Evolutionary conservation across 2,797 vertebrate species (phyloP).

Genomic region (Anisognathus igniventris): DNA sequence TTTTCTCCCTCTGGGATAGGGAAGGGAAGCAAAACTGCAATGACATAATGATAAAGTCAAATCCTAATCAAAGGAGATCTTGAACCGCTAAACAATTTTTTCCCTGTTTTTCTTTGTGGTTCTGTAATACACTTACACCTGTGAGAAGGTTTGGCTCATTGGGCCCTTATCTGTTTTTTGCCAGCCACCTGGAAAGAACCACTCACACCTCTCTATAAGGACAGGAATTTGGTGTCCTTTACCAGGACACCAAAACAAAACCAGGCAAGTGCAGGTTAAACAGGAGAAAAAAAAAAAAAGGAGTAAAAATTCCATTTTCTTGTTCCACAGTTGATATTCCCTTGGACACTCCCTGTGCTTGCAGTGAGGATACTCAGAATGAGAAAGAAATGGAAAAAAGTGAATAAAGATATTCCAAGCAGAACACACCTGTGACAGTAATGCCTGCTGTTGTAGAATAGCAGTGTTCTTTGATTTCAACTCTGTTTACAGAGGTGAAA

Average conservation of each 20-base stretch:
- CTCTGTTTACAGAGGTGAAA: background rate
- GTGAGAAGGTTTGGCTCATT: background rate
- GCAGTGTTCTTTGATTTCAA: background rate
- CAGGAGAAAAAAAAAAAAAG: fast-evolving
- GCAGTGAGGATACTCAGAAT: background rate
- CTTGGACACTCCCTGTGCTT: background rate
- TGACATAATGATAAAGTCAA: background rate
- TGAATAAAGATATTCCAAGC: no score
- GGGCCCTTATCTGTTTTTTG: background rate
- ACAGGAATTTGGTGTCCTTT: background rate
- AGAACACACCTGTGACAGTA: no score
- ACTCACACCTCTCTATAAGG: background rate
- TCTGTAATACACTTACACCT: background rate
- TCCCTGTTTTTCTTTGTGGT: background rate
- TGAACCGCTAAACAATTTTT: background rate
- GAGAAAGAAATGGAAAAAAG: background rate
- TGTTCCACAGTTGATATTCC: background rate
- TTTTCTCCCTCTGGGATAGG: background rate
- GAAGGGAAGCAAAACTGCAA: background rate
- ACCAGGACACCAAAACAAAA: background rate
- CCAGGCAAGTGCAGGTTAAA: background rate
- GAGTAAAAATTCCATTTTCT: background rate
- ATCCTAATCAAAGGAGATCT: background rate
- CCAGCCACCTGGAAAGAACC: background rate
- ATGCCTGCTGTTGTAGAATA: background rate